Evolutionary conservation across 1,140 invertebrate species (phyloP).

Genomic region (Metopolophium dirhodum): DNA sequence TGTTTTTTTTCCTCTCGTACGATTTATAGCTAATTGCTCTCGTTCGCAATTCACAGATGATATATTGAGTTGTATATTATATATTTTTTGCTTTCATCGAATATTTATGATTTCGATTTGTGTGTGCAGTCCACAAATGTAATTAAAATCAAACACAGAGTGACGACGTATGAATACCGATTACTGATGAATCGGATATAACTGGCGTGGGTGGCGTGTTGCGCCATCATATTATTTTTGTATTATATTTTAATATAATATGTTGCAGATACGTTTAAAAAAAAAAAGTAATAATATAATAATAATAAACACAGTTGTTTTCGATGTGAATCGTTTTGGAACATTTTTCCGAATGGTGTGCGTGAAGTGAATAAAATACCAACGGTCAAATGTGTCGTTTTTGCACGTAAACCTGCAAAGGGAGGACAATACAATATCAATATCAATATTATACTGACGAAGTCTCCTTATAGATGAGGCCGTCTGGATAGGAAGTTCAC

Average conservation of each 20-base stretch:
- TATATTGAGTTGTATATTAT: not conserved
- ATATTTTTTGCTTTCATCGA: not conserved
- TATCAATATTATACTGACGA: not conserved
- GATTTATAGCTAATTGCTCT: slow-evolving; percentile 7
- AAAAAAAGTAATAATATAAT: not conserved
- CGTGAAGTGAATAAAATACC: not conserved
- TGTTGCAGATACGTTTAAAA: too few species aligned
- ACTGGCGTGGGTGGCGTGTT: not conserved
- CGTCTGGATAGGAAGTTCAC: not conserved
- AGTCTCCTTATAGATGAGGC: not conserved
- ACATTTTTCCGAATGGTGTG: not conserved
- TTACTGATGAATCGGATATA: not conserved
- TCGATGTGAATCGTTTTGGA: not conserved
- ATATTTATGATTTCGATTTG: not conserved
- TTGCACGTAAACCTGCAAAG: not conserved
- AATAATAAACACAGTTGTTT: not conserved
- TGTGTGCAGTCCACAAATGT: not conserved
- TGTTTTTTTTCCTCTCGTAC: not conserved
- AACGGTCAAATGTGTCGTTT: not conserved
- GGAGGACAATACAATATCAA: not conserved
- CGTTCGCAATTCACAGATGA: not conserved
- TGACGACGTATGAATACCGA: not conserved
- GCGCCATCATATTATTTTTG: not conserved
- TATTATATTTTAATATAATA: not conserved
- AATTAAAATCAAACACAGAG: slow-evolving; percentile 17